A percentile compares a stretch with the other conserved stretches of the same genome.
Conservation (phyloP, 2,888 invertebrate genomes). For the Serripes groenlandicus region DNA sequence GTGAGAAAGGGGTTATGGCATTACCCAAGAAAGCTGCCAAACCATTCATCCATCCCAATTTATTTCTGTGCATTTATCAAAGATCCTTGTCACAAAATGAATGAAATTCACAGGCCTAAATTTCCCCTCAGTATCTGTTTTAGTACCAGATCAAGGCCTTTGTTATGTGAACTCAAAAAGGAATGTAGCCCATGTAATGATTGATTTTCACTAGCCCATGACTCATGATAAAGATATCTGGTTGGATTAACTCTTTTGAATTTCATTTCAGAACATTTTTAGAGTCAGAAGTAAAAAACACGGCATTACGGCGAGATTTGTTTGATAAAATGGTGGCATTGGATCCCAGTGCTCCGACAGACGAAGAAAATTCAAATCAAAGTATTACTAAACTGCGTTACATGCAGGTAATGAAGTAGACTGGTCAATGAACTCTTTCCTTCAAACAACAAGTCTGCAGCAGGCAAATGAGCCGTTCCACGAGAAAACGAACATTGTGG, state of each 20-base stretch:
- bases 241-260: neutral
- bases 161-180: no score
- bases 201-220: no score
- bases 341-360: conserved; percentile 94
- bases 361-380: conserved; percentile 92
- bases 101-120: no score
- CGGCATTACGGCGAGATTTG: conserved; percentile 93
- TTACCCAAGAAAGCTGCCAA: neutral
- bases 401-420: conserved; percentile 89
- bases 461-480: no score
- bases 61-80: no score
- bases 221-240: neutral
- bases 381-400: conserved; percentile 98
- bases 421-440: neutral
- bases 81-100: no score
- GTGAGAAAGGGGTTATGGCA: neutral
- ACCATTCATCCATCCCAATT: no score
- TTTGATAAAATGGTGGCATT: conserved; percentile 98
- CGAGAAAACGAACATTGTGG: no score
- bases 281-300: conserved; percentile 97
- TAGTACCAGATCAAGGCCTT: no score
- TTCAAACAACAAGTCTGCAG: no score
- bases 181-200: no score
- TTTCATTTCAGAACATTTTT: conserved; percentile 91
- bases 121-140: no score